Evolutionary conservation across 2,888 invertebrate species (phyloP), one percentile per base, ranked within the genome.

Genomic region (Alentia gelatinosa): DNA sequence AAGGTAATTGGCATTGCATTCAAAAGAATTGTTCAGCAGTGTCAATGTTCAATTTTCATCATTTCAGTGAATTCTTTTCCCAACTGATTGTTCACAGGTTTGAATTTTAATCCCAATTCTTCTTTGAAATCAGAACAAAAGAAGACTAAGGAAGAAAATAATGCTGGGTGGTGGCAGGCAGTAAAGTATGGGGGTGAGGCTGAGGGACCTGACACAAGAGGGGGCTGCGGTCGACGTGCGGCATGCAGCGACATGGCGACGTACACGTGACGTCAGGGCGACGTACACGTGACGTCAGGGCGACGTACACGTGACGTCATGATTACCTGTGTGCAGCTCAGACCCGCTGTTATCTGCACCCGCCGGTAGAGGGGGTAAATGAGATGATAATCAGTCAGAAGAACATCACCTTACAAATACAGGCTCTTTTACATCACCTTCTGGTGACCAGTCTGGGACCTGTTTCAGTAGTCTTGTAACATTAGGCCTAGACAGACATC

Each of bases 301-400:
- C 30, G 68, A 19, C 68, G 26, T 26, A 30, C 68, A 26, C 68
- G 68, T 68, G 68, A 30, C 68, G 68, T 68, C 68, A 68, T 68
- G 68, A 30, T 68, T 68, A 68, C 68, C 68, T 68, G 68, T 30
- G 68, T 68, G 68, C 68, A 68, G 26, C 33, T 68, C 68, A n/a
- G 26, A 30, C 30, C 30, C 30, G 68, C 68, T 68, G 68, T 68
- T 68, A 15, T 68, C 68, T 68, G 33, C 68, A 68, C 68, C 68
- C 26, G 68, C 33, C 26, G 26, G 68, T 30, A n/a, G n/a, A 30
- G 19, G 19, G 56, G 5, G 19, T 56, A 56, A 56, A 56, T 56
- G 56, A 56, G 23, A 56, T 56, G 56, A n/a, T 12, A n/a, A 56
- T 56, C 56, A 56, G 56, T 56, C 19, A n/a, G n/a, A 56, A 56